phyloP scores from a whole-genome alignment of 2,888 invertebrate genomes.

The Macroteleia sp. region DNA sequence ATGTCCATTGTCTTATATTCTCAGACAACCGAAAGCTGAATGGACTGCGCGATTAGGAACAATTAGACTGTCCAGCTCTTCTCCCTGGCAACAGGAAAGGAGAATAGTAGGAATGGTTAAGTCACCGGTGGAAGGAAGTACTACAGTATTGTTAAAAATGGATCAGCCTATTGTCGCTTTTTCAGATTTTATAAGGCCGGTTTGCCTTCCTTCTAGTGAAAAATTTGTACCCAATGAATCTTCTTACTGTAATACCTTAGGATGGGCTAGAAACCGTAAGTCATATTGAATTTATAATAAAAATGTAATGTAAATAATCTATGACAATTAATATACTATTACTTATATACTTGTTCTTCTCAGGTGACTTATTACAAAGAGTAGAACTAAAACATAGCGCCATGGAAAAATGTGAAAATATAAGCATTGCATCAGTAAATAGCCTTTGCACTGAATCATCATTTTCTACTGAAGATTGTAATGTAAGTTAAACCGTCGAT shows the following conservation, averaged over 20 bases:
- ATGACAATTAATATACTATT: no score
- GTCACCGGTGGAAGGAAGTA: slow-evolving; percentile 95
- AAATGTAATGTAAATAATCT: no score
- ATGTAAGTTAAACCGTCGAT: no score
- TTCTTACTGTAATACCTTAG: slow-evolving; percentile 91
- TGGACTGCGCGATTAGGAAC: slow-evolving; percentile 93
- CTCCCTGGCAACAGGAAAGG: slow-evolving; percentile 95
- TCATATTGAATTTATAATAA: no score
- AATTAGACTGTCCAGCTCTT: slow-evolving; percentile 90
- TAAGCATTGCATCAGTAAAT: slow-evolving; percentile 92
- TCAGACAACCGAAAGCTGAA: slow-evolving; percentile 92
- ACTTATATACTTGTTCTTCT: no score
- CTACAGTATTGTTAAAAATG: slow-evolving; percentile 91
- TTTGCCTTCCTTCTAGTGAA: slow-evolving; percentile 89
- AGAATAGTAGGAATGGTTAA: slow-evolving; percentile 94
- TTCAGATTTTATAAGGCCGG: slow-evolving; percentile 93
- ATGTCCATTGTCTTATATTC: no score
- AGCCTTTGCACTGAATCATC: slow-evolving; percentile 93
- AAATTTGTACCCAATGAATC: slow-evolving; percentile 80
- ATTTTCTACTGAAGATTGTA: slow-evolving; percentile 92
- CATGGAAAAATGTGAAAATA: slow-evolving; percentile 93
- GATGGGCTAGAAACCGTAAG: slow-evolving; percentile 92
- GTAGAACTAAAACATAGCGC: slow-evolving; percentile 90
- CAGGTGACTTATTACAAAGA: slow-evolving; percentile 90
- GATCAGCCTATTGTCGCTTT: slow-evolving; percentile 89